Evolutionary conservation across 2,113 vertebrate genomes (phyloP), one percentile per base, ranked within the genome.

Genomic region (Channa argus): DNA sequence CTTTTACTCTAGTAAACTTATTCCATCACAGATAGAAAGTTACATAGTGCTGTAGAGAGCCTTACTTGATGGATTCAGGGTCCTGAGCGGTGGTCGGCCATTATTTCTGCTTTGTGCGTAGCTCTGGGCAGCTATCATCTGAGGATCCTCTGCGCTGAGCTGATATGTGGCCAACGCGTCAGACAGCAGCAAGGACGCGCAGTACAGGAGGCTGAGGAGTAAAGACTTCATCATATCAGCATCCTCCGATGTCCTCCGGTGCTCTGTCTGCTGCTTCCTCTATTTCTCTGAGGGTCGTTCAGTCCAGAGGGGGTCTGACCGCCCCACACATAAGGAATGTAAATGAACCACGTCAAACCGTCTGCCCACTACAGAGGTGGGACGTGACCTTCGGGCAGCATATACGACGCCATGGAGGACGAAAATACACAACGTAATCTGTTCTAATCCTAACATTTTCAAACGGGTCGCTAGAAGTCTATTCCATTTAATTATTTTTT

Each of bases 51-150:
- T 11, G 43, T 2, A 62, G 36, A 15, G 1, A 43, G 68, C 79
- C 92, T 56, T 89, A 95, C 94, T 93, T 88, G 87, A 49, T 24
- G 82, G 90, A 60, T 92, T 88, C 46, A 92, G 83, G 6, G 90
- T 93, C 86, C 90, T 88, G 12, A 41, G 0, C 2, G 75, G 83
- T 8, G 91, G 87, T 47, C 71, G 73, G 6, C 59, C 89, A 8
- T 83, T 60, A 12, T 70, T 77, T 77, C 93, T 84, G 77, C 53
- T 91, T 46, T 94, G 93, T 15, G 92, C 88, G 0, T 88, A 85
- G 83, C 93, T 94, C 39, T 93, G 93, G 0, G 89, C 82, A 12
- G 83, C 73, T 39, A 84, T 60, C 8, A 81, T 69, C 13, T 89
- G 75, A 5, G 85, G 83, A 24, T 92, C 89, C 8, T 43, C 49